Percentiles rank a stretch among this genome's conserved stretches.
phyloP scores from a whole-genome alignment of 1,140 invertebrate species.

The Cotesia glomerata region DNA sequence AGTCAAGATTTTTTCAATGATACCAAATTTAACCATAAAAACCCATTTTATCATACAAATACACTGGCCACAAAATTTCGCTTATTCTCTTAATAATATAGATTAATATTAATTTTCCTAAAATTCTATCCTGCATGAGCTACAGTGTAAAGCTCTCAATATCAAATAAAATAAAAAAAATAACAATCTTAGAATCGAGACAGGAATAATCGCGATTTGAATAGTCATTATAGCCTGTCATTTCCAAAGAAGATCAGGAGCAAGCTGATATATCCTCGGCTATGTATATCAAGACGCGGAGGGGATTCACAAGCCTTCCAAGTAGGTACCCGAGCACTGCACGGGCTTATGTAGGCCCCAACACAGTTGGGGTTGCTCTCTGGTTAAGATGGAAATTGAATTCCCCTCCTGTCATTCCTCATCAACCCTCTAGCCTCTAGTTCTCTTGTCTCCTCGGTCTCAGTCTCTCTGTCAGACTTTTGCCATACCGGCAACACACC shows the following conservation, averaged over 20 bases:
- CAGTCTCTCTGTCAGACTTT: conserved; percentile 15
- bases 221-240: conserved; percentile 30
- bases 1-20: too few relatives aligned
- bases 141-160: too few relatives aligned
- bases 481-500: not conserved
- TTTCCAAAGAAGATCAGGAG: conserved; percentile 29
- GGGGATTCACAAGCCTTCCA: not conserved
- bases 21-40: too few relatives aligned
- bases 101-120: too few relatives aligned
- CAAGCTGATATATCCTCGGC: conserved; percentile 25
- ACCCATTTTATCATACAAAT: too few relatives aligned
- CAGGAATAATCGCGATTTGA: conserved; percentile 24
- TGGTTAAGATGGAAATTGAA: conserved; percentile 54
- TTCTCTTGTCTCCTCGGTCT: conserved; percentile 6
- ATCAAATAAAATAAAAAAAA: too few relatives aligned
- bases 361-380: conserved; percentile 40
- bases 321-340: not conserved
- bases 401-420: conserved; percentile 44
- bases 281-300: not conserved
- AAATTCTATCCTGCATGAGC: too few relatives aligned
- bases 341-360: conserved; percentile 11
- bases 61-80: too few relatives aligned
- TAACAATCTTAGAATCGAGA: too few relatives aligned
- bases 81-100: too few relatives aligned
- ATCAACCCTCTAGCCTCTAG: conserved; percentile 22